Percentiles rank a stretch among this genome's conserved stretches.
These are phyloP conservation scores for Pseudoatta argentina DNA, from an alignment of 1,140 invertebrate species.

Conservation along the genomic window DNA sequence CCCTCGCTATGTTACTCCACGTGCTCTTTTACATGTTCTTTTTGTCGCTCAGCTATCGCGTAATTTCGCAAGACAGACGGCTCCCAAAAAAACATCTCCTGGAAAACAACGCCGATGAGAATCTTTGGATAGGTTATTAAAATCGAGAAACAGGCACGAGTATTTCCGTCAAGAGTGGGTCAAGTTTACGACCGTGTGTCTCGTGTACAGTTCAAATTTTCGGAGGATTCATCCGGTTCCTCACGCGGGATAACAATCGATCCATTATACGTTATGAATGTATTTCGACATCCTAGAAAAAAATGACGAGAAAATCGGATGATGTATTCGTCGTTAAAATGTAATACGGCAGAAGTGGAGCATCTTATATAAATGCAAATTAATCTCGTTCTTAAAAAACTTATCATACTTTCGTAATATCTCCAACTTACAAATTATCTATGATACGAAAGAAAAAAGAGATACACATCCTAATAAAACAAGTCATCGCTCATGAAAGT, in stretches of 20 bases:
- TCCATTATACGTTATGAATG: neutral
- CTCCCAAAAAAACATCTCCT: too few relatives aligned
- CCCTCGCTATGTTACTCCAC: neutral
- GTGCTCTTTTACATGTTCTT: neutral
- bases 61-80: slow-evolving; percentile 55
- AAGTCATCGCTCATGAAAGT: slow-evolving; percentile 21
- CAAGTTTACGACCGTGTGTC: slow-evolving; percentile 63
- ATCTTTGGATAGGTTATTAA: slow-evolving; percentile 56
- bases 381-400: slow-evolving; percentile 21
- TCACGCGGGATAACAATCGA: neutral
- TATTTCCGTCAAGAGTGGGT: slow-evolving; percentile 69
- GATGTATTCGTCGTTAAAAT: slow-evolving; percentile 24
- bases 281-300: neutral
- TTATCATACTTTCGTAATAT: slow-evolving; percentile 11
- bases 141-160: neutral
- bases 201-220: slow-evolving; percentile 11
- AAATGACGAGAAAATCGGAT: neutral
- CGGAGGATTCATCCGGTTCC: neutral
- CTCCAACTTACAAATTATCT: slow-evolving; percentile 22
- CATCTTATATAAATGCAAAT: slow-evolving; percentile 21
- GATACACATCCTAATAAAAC: slow-evolving; percentile 25
- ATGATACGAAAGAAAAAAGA: neutral
- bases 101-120: neutral
- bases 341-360: neutral
- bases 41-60: slow-evolving; percentile 18